Base-by-base conservation (phyloP, 2,888 invertebrate genomes). In the Mechanitis mazaeus region DNA sequence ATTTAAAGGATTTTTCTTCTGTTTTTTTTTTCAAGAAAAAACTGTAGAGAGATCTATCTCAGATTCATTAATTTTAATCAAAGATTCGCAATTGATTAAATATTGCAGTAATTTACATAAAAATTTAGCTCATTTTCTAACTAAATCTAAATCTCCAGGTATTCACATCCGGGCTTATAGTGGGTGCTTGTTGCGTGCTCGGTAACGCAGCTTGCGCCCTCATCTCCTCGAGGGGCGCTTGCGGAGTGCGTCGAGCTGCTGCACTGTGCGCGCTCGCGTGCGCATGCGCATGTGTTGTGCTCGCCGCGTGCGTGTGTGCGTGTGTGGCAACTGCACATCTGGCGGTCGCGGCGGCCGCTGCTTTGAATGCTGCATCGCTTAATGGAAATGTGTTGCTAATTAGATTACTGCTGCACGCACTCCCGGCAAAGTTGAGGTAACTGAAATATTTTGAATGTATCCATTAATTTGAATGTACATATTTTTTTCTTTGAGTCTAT, bases 341-440 rank as follows among this genome's bases (percentile, higher is more conserved):
- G 2, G 87, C 87, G 0, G 88, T 89, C 0, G 87, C 86, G 0
- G 85, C 88, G 0, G 88, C 87, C 0, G 87, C 89, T 12, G 84
- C 81, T 12, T 64, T 90, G 0, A 89, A 85, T 50, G 88, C 89
- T 0, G 88, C 89, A 0, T 89, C 89, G 1, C 63, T 89, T 2
- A 90, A 89, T 6, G 89, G 89, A 2, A 90, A 90, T 60, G 89
- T 90, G 7, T 68, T 90, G 64, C 68, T 90, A 46, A 88, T 90
- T 28, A 67, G 88, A 45, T 55, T 90, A 55, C 65, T 90, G 62
- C 58, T 90, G 45, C 81, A 84, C 61, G 87, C 87, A 0, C 65
- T 90, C 5, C 89, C 89, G 0, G 78, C 89, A n/a, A 88, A 85
- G 47, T 71, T 90, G 45, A 87, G 87, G 89, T 88, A 42, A 67